Base-by-base conservation (phyloP, 2,888 invertebrate genomes). In the Notodonta ziczac region DNA sequence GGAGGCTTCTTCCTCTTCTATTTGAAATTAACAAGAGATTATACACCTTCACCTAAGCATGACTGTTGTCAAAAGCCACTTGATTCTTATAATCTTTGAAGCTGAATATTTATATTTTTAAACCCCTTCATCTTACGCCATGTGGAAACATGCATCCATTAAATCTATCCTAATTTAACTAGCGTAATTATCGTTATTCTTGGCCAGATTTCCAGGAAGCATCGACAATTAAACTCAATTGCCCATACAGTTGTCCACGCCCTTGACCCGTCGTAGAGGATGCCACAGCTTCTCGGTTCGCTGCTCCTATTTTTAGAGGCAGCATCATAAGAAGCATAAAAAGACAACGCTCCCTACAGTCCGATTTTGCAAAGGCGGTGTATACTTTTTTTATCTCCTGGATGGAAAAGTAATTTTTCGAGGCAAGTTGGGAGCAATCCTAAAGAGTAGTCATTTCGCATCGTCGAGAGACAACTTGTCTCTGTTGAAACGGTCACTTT, bases 251-350 rank as follows among this genome's bases (percentile, higher is more conserved):
- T 63, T 61, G 51, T 54, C 63, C 42, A n/a, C 60, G 65, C 54
- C 72, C 75, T 75, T 75, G 72, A 73, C 72, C 73, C 50, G 62
- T 53, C 60, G 64, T 62, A 12, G 55, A 50, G 54, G 59, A 55
- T 55, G 55, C 16, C 24, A 60, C 58, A n/a, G 56, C 44, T 61
- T 63, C 64, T 54, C 51, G 42, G 51, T 58, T 35, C 46, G 56
- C 44, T 48, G 35, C 52, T 58, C 57, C 65, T 74, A 70, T 65
- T 61, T 67, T 67, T 65, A 73, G 66, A 56, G 24, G 12, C 16
- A 35, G n/a, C 56, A 35, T 40, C 55, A 55, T 40, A 50, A 55
- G 50, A 56, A 51, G 39, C 14, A 52, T 44, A 56, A 60, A 54
- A 54, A 54, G 39, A n/a, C 54, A 39, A 39, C 54, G 35, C 39